A percentile compares a stretch with the other conserved stretches of the same genome.
These are phyloP conservation scores for Cryptosula pallasiana DNA, from an alignment of 2,888 invertebrate genomes.

Conservation along the genomic window DNA sequence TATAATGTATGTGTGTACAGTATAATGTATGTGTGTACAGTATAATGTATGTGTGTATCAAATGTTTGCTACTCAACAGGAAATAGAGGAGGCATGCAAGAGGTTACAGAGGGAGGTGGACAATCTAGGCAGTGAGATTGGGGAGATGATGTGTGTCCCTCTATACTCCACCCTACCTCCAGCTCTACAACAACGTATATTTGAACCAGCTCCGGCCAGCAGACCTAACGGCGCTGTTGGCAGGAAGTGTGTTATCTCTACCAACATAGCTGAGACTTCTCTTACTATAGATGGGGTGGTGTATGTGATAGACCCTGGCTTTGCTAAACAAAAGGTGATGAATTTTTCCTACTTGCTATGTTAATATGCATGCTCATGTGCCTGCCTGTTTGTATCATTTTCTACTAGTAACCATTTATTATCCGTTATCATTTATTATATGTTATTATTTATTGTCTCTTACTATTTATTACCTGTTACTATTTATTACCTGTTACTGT, in stretches of 20 bases:
- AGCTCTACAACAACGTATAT: slow-evolving; percentile 91
- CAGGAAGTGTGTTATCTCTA: slow-evolving; percentile 90
- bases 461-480: too few relatives aligned
- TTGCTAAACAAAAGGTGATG: slow-evolving; percentile 91
- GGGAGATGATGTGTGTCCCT: slow-evolving; percentile 96
- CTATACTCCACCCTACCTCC: slow-evolving; percentile 97
- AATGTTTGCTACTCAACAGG: slow-evolving; percentile 54
- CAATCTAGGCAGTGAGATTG: slow-evolving; percentile 91
- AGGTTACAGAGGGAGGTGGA: slow-evolving; percentile 92
- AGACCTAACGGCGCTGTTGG: slow-evolving; percentile 84
- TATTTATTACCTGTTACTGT: too few relatives aligned
- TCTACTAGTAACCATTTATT: too few relatives aligned
- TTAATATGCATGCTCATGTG: too few relatives aligned
- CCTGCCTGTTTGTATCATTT: too few relatives aligned
- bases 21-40: too few relatives aligned
- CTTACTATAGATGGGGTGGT: slow-evolving; percentile 98
- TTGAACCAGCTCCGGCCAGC: slow-evolving; percentile 90
- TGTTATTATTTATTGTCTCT: too few relatives aligned
- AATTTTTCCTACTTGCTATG: neutral
- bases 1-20: too few relatives aligned
- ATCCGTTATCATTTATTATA: too few relatives aligned
- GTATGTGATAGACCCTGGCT: slow-evolving; percentile 98
- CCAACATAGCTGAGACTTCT: slow-evolving; percentile 98
- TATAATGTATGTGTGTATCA: too few relatives aligned
- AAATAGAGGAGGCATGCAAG: slow-evolving; percentile 99